These are phyloP conservation scores for Clarias batrachus DNA, from an alignment of 2,113 vertebrate species.

Conservation along the genomic window DNA sequence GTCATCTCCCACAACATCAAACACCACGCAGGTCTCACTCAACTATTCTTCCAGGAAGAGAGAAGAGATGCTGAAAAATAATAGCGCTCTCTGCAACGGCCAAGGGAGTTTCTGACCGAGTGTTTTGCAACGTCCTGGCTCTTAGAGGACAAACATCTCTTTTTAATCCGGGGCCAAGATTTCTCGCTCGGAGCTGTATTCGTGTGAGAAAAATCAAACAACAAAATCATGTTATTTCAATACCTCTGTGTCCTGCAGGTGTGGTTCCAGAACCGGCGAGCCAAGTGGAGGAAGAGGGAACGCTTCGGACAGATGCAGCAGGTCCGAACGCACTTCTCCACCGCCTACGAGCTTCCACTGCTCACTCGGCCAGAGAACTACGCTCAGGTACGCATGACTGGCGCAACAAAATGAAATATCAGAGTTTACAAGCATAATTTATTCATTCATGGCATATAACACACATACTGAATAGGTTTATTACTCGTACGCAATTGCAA, in stretches of 20 bases:
- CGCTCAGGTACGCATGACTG: slow-evolving; percentile 80
- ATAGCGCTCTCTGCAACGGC: slow-evolving; percentile 10
- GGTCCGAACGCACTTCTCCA: slow-evolving; percentile 96
- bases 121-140: slow-evolving; percentile 18
- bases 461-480: neutral
- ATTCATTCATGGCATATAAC: neutral
- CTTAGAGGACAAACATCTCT: neutral
- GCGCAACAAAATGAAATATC: neutral
- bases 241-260: slow-evolving; percentile 72
- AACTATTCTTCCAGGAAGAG: slow-evolving; percentile 28
- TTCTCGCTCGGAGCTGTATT: neutral
- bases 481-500: neutral
- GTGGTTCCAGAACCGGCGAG: slow-evolving; percentile 97
- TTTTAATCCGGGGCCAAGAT: neutral
- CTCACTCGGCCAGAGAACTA: slow-evolving; percentile 95
- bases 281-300: slow-evolving; percentile 97
- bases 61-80: slow-evolving; percentile 46
- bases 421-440: too few species aligned
- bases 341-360: slow-evolving; percentile 91
- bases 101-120: slow-evolving; percentile 7
- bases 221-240: neutral
- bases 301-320: slow-evolving; percentile 99
- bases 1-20: slow-evolving; percentile 57
- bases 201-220: neutral
- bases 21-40: slow-evolving; percentile 48